Evolutionary conservation across 2,797 vertebrate genomes (phyloP), one percentile per base, ranked within the genome.

Genomic region (Lacerta bilineata): DNA sequence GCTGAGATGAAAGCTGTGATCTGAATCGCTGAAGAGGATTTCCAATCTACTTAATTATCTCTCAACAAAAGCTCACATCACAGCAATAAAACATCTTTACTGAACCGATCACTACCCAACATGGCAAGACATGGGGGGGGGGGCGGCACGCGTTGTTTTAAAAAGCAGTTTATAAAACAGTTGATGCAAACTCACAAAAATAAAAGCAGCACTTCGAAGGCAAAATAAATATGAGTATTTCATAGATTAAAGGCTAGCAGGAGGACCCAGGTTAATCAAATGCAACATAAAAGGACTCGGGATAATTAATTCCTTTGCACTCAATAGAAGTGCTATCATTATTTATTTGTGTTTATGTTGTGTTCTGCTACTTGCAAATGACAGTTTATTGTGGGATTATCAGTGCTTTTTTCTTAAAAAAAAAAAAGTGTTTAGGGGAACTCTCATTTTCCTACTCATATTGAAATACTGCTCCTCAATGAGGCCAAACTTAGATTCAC

Each of bases 191-290:
- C 85, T 84, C 68, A 92, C 39, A 88, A 88, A 93, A 93, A 87
- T 89, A 78, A 90, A 90, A 59, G 68, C 88, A 66, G 33, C 75
- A 1, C 46, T 90, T 39, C 18, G 20, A 25, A 92, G 89, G n/a
- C 0, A 81, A 43, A 64, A 18, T 68, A 41, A 76, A 94, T 89
- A 7, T 83, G 72, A 93, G 50, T 46, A 85, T 8, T 76, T 74
- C 76, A 29, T 76, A 90, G 91, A 89, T 55, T 50, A 78, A 92
- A 82, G 81, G 71, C 61, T 90, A 82, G 87, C 80, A 80, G 59
- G 91, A 91, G 76, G 2, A 87, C 2, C 7, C 50, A 66, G 94
- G 87, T 92, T 93, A 93, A 92, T 90, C 88, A 93, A 84, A 23
- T n/a, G 20, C 89, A 86, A 84, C 87, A 91, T 84, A 83, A 90